phyloP scores from a whole-genome alignment of 2,797 vertebrate species.

The Octomys mimax region DNA sequence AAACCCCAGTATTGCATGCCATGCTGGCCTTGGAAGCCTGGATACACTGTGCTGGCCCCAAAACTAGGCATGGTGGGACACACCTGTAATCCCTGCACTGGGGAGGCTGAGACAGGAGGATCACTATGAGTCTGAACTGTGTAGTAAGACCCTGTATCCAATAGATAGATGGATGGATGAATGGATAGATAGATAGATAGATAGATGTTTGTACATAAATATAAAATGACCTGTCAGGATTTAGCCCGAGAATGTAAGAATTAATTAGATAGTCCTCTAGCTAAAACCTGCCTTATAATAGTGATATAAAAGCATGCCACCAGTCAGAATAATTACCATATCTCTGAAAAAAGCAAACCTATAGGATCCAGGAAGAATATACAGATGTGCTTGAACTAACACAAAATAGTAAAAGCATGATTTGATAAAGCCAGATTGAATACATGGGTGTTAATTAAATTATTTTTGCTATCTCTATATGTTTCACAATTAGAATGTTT shows the following conservation, averaged over 20 bases:
- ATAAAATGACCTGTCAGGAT: not conserved
- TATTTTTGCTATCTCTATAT: constrained; percentile 6
- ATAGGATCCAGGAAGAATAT: not conserved
- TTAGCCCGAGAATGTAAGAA: constrained; percentile 17
- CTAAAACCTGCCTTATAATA: not conserved
- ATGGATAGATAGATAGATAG: too few species aligned
- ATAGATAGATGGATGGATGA: too few species aligned
- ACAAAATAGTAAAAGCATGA: constrained; percentile 26
- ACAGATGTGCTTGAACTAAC: not conserved
- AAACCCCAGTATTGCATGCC: too few species aligned
- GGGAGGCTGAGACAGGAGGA: too few species aligned
- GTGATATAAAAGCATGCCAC: constrained; percentile 6
- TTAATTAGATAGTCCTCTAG: not conserved
- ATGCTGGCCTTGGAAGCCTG: too few species aligned
- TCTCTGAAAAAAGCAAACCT: not conserved
- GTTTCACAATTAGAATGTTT: not conserved
- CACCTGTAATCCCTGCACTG: too few species aligned
- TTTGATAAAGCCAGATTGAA: not conserved
- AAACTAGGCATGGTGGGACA: too few species aligned
- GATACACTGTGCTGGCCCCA: too few species aligned
- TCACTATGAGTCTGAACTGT: too few species aligned
- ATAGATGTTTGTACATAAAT: not conserved
- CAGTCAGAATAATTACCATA: not conserved
- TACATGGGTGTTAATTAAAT: not conserved
- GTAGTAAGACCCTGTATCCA: too few species aligned